Evolutionary conservation across 1,140 invertebrate species (phyloP).

Genomic region (Leguminivora glycinivorella): DNA sequence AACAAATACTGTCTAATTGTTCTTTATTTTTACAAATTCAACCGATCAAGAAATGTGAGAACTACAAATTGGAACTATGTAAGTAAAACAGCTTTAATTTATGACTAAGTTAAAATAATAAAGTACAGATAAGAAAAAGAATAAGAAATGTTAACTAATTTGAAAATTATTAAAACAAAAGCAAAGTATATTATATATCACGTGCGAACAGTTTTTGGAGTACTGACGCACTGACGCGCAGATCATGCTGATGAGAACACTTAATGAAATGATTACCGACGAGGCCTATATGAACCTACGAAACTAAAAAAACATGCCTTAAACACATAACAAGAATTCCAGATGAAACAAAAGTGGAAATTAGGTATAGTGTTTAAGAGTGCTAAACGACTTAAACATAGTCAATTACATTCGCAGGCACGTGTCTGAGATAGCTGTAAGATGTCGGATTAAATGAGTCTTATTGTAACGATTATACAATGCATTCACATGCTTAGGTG

Average conservation of each 20-base stretch:
- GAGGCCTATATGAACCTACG: conserved; percentile 11
- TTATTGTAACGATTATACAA: conserved; percentile 20
- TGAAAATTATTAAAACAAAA: neutral
- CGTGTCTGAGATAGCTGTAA: neutral
- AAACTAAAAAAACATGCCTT: conserved; percentile 10
- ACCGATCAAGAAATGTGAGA: neutral
- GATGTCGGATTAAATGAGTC: conserved; percentile 8
- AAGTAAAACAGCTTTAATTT: neutral
- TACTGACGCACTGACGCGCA: conserved; percentile 9
- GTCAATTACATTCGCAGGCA: conserved; percentile 37
- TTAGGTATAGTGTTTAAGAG: conserved; percentile 20
- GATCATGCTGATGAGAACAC: conserved; percentile 25
- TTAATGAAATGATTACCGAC: conserved; percentile 15
- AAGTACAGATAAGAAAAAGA: neutral
- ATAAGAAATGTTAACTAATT: neutral
- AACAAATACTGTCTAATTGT: too few relatives aligned
- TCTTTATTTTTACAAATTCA: too few relatives aligned
- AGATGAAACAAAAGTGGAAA: conserved; percentile 27
- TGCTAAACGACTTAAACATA: conserved; percentile 24
- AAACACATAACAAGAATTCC: conserved; percentile 21
- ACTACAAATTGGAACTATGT: neutral
- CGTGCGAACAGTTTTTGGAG: conserved; percentile 7
- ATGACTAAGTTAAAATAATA: neutral
- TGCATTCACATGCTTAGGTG: conserved; percentile 58
- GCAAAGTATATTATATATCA: conserved; percentile 5